These are phyloP conservation scores for Teleopsis dalmanni DNA, from an alignment of 1,140 invertebrate genomes.

Conservation along the genomic window DNA sequence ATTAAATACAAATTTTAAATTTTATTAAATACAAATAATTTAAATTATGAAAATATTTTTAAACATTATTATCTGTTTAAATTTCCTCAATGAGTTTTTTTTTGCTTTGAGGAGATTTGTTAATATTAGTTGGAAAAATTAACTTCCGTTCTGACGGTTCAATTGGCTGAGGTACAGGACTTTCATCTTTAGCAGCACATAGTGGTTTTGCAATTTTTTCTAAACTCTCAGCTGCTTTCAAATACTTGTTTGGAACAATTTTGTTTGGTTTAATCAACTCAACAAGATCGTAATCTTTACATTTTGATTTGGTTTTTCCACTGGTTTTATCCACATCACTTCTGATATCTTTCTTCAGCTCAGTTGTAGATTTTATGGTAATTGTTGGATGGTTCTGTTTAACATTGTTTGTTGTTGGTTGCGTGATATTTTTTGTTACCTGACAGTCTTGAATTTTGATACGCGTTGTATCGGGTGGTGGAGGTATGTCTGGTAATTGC, in stretches of 20 bases:
- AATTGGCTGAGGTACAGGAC: too few relatives aligned
- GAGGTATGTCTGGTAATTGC: conserved; percentile 27
- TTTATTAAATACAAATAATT: too few relatives aligned
- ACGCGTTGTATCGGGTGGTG: conserved; percentile 1
- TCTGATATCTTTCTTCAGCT: not conserved
- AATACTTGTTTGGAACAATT: conserved; percentile 33
- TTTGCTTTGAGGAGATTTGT: not conserved
- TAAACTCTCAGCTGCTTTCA: conserved; percentile 22
- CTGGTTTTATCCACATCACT: too few relatives aligned
- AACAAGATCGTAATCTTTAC: conserved; percentile 32
- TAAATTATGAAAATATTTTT: too few relatives aligned
- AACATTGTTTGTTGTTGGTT: not conserved
- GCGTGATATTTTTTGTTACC: not conserved
- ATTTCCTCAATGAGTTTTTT: not conserved
- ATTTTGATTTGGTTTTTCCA: conserved; percentile 3
- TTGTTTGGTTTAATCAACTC: conserved; percentile 36
- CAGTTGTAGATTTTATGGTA: not conserved
- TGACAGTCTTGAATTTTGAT: conserved; percentile 5
- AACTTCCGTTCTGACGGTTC: too few relatives aligned
- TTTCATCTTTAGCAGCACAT: too few relatives aligned
- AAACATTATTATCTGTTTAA: too few relatives aligned
- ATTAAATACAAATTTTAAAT: too few relatives aligned
- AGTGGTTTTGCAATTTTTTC: too few relatives aligned
- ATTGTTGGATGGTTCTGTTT: not conserved
- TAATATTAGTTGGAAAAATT: too few relatives aligned